Evolutionary conservation across 2,888 invertebrate genomes (phyloP).

Genomic region (Tetanocera ferruginea): DNA sequence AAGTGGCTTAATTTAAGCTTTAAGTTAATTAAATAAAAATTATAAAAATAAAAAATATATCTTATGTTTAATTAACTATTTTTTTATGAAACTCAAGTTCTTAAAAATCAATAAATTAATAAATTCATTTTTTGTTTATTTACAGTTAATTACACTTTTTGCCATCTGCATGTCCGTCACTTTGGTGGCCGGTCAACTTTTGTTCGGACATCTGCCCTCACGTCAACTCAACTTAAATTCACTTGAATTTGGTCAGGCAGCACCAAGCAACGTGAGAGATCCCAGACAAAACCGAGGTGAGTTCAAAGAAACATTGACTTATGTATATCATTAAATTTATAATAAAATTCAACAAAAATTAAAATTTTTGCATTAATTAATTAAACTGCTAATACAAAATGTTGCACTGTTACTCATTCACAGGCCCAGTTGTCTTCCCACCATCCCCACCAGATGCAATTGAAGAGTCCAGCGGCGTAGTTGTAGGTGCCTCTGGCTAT

Average conservation of each 20-base stretch:
- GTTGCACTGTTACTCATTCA: slow-evolving; percentile 34
- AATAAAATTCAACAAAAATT: neutral
- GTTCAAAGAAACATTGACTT: slow-evolving; percentile 23
- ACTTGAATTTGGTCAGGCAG: slow-evolving; percentile 56
- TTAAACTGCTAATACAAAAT: neutral
- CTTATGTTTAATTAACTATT: neutral
- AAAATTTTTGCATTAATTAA: neutral
- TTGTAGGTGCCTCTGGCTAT: slow-evolving; percentile 86
- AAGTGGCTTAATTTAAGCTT: too few relatives aligned
- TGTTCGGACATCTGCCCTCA: slow-evolving; percentile 59
- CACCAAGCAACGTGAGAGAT: slow-evolving; percentile 60
- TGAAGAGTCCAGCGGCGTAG: slow-evolving; percentile 82
- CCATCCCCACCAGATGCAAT: slow-evolving; percentile 78
- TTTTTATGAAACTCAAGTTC: neutral
- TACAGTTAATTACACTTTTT: slow-evolving; percentile 64
- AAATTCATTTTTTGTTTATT: slow-evolving; percentile 38
- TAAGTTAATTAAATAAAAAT: too few relatives aligned
- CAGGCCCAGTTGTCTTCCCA: slow-evolving; percentile 86
- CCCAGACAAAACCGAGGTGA: slow-evolving; percentile 69
- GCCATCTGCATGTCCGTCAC: slow-evolving; percentile 64
- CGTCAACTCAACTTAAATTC: slow-evolving; percentile 60
- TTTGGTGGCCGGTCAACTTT: slow-evolving; percentile 64
- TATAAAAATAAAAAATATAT: neutral
- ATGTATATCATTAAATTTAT: neutral
- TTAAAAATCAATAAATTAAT: neutral